Percentiles rank a stretch among this genome's conserved stretches.
Conservation (phyloP, 2,888 invertebrate genomes). For the Metopia argyrocephala region DNA sequence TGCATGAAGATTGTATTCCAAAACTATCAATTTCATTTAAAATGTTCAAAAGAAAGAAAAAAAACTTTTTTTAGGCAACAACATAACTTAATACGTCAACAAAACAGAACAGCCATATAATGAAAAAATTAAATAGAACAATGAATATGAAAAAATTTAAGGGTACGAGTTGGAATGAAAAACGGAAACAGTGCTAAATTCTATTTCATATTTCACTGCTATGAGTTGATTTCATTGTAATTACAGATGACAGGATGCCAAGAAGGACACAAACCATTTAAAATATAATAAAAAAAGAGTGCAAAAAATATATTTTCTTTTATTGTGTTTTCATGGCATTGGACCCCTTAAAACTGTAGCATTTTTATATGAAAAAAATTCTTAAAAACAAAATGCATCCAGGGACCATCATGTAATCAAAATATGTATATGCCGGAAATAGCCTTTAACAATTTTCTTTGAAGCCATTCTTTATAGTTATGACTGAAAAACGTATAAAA, state of each 20-base stretch:
- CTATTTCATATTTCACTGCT: not conserved
- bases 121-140: too few species aligned
- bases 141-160: slow-evolving; percentile 22
- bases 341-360: too few species aligned
- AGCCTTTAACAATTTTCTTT: slow-evolving; percentile 41
- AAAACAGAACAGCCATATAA: slow-evolving; percentile 2
- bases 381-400: too few species aligned
- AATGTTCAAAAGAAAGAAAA: too few species aligned
- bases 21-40: too few species aligned
- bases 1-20: too few species aligned
- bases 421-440: slow-evolving; percentile 49
- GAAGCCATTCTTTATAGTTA: slow-evolving; percentile 49
- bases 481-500: slow-evolving; percentile 17
- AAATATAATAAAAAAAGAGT: not conserved
- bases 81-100: slow-evolving; percentile 42
- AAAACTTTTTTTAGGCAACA: too few species aligned
- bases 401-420: too few species aligned
- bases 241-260: not conserved
- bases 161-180: not conserved
- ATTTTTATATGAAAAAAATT: too few species aligned
- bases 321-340: too few species aligned
- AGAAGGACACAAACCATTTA: not conserved
- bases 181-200: too few species aligned
- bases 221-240: not conserved
- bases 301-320: too few species aligned